phyloP scores from a whole-genome alignment of 1,140 invertebrate species.

The Papilio xuthus region DNA sequence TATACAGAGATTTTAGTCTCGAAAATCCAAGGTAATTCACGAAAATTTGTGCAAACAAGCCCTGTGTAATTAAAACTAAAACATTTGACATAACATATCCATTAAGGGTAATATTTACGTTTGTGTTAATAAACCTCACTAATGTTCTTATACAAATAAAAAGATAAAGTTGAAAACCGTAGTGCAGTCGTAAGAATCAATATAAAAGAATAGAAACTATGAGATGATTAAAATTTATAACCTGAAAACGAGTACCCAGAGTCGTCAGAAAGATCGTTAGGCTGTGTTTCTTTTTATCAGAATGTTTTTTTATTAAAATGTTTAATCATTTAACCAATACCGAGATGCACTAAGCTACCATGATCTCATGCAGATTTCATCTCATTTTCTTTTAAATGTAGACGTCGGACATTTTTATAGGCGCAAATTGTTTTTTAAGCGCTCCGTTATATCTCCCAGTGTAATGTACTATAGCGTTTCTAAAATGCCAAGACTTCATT shows the following conservation, averaged over 20 bases:
- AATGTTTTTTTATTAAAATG: not conserved
- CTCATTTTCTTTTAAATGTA: constrained; percentile 9
- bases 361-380: constrained; percentile 17
- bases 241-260: too few species aligned
- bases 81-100: not conserved
- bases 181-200: too few species aligned
- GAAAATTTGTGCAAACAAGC: not conserved
- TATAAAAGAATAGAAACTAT: too few species aligned
- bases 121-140: not conserved
- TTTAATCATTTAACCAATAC: not conserved
- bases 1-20: too few species aligned
- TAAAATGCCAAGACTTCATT: not conserved
- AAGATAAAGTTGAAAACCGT: too few species aligned
- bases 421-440: constrained; percentile 18
- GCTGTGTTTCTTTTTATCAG: not conserved
- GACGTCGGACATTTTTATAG: constrained; percentile 7
- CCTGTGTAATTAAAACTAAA: not conserved
- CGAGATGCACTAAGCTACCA: not conserved
- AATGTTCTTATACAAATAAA: not conserved
- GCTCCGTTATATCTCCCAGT: not conserved
- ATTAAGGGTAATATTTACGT: not conserved
- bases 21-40: too few species aligned
- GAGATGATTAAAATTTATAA: too few species aligned
- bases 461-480: not conserved
- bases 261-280: too few species aligned